Percentiles rank a stretch among this genome's conserved stretches.
Conservation (phyloP, 2,797 vertebrate genomes). For the Pipistrellus nathusii region DNA sequence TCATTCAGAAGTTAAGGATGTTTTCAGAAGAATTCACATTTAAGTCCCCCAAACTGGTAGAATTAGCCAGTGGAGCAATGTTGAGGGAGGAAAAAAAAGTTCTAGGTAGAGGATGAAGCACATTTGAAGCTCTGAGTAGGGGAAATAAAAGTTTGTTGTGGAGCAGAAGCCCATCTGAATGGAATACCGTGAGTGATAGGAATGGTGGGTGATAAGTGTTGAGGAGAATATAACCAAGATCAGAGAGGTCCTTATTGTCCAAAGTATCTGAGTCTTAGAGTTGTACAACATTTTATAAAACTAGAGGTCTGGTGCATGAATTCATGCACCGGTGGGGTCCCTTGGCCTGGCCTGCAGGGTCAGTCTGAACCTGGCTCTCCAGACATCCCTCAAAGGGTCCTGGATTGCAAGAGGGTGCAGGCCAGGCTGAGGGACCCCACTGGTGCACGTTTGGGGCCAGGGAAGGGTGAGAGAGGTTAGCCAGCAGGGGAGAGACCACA, state of each 20-base stretch:
- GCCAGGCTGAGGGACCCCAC: too few relatives aligned
- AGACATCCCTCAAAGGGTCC: too few relatives aligned
- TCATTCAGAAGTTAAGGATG: background rate
- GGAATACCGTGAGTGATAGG: background rate
- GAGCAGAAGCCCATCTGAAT: background rate
- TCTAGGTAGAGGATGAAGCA: background rate
- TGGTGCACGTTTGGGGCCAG: too few relatives aligned
- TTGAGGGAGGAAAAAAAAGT: background rate
- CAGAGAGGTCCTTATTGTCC: background rate
- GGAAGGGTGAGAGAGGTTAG: too few relatives aligned
- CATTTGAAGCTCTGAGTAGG: background rate
- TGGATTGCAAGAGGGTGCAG: too few relatives aligned
- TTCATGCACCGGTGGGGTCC: too few relatives aligned
- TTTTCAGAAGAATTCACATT: conserved; percentile 28
- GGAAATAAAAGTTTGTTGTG: background rate
- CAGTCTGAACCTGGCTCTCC: too few relatives aligned
- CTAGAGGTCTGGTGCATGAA: too few relatives aligned
- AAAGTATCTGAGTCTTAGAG: background rate
- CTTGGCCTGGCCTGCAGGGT: too few relatives aligned
- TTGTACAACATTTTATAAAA: background rate
- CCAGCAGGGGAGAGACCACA: too few relatives aligned
- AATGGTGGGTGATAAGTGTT: background rate
- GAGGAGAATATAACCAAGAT: background rate
- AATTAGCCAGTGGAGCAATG: background rate
- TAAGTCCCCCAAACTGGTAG: background rate